Evolutionary conservation across 2,113 vertebrate genomes (phyloP), one percentile per base, ranked within the genome.

Genomic region (Entelurus aequoreus): DNA sequence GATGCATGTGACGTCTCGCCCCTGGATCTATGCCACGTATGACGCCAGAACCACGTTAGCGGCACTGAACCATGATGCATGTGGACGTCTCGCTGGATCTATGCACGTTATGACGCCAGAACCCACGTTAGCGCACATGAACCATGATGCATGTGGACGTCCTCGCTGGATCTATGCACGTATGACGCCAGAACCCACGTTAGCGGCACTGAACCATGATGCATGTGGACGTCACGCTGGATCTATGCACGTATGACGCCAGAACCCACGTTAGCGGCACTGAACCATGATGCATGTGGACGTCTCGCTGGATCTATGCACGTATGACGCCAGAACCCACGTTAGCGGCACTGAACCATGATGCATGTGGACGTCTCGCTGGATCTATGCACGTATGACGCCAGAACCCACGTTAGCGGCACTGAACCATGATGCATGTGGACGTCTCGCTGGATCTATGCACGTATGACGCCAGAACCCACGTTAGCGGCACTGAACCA

Each of bases 361-460:
- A 57, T 44, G 55, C 55, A 74, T 69, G 51, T 53, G 1, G 62
- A 57, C 6, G n/a, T 56, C 64, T 71, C 55, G 62, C 54, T 58
- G 62, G 49, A 81, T 78, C 75, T 79, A 67, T 72, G 40, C 42
- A 11, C 42, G 62, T 8, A 42, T 36, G 66, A 72, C 49, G 69
- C 57, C 7, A 19, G 50, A n/a, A n/a, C n/a, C n/a, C n/a, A n/a
- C n/a, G n/a, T n/a, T n/a, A n/a, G n/a, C n/a, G n/a, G n/a, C n/a
- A n/a, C n/a, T n/a, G 40, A 21, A 57, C 44, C 38, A 44, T 57
- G 44, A 57, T 44, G 55, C 55, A 74, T 69, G 51, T 53, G 1
- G 62, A 57, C 6, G n/a, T 56, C 64, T 71, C 55, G 62, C 54
- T 58, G 62, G 49, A 81, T 78, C 75, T 79, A 67, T 72, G 40